Evolutionary conservation across 2,888 invertebrate species (phyloP), one percentile per base, ranked within the genome.

Genomic region (Pycnomerus fuliginosus): DNA sequence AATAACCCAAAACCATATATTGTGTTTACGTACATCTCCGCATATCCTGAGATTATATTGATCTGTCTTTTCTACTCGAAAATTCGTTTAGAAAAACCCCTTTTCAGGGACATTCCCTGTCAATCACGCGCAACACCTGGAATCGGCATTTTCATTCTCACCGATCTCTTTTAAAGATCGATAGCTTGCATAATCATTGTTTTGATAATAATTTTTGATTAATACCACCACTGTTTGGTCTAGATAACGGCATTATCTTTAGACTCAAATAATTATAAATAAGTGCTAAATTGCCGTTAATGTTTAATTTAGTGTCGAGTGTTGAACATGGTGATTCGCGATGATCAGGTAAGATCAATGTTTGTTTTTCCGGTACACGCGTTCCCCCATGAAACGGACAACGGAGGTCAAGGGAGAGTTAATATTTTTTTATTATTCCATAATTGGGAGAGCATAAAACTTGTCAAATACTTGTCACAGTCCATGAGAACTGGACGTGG

Each of bases 391-490:
- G 28, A 28, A 28, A 28, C 28, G n/a, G 28, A 12, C 28, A 24
- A 11, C 3, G 25, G 59, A 40, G 36, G 37, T 37, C 48, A 56
- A 60, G 61, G 63, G 63, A 58, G 60, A 64, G 60, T 65, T 48
- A 58, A 63, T 63, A 60, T 63, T 56, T 46, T 33, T 55, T 56
- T 58, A 63, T 67, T 65, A 62, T 65, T 49, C 53, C 55, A 63
- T 65, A 68, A 68, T 68, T 65, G 65, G 48, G 60, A 62, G n/a
- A n/a, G 55, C 53, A 68, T 61, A 67, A 66, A 65, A 65, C 64
- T 56, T 56, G 58, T 67, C 68, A 68, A 54, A 67, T 59, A 62
- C 59, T 47, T 66, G 67, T 65, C 68, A 65, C 43, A 53, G 53
- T 53, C 55, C 57, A 57, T 32, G 38, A 38, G 30, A 42, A 35